Evolutionary conservation across 2,797 vertebrate genomes (phyloP).

Genomic region (Artibeus jamaicensis): DNA sequence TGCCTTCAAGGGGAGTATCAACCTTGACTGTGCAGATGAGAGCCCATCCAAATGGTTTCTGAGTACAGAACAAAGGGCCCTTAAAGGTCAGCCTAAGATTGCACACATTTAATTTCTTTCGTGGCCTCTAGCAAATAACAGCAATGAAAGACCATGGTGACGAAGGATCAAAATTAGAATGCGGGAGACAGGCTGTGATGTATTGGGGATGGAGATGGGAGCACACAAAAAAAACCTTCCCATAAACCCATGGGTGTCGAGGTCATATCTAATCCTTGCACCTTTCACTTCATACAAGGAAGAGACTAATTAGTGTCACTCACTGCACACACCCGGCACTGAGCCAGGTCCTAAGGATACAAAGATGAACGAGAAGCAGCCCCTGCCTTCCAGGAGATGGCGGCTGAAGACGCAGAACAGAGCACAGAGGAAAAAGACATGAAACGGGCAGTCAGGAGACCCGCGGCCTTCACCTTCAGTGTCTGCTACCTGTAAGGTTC

Average conservation of each 20-base stretch:
- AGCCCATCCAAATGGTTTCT: neutral
- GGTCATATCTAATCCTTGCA: neutral
- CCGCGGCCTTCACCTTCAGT: neutral
- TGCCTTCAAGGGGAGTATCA: neutral
- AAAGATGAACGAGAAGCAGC: neutral
- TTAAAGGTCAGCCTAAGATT: neutral
- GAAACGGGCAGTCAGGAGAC: no score
- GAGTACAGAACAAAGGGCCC: neutral
- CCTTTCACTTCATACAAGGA: neutral
- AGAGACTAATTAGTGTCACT: neutral
- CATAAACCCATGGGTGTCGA: neutral
- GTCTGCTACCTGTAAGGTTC: neutral
- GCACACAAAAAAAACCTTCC: neutral
- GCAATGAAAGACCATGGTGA: neutral
- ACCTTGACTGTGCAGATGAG: neutral
- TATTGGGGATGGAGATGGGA: neutral
- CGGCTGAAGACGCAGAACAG: accelerated
- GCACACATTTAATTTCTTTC: neutral
- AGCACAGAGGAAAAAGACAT: neutral
- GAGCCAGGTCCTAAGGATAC: neutral
- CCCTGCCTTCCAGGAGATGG: neutral
- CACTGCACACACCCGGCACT: neutral
- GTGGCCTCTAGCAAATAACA: neutral
- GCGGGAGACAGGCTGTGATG: neutral
- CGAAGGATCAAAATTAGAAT: neutral